phyloP scores from a whole-genome alignment of 2,797 vertebrate genomes.

The Serranus cabrilla region DNA sequence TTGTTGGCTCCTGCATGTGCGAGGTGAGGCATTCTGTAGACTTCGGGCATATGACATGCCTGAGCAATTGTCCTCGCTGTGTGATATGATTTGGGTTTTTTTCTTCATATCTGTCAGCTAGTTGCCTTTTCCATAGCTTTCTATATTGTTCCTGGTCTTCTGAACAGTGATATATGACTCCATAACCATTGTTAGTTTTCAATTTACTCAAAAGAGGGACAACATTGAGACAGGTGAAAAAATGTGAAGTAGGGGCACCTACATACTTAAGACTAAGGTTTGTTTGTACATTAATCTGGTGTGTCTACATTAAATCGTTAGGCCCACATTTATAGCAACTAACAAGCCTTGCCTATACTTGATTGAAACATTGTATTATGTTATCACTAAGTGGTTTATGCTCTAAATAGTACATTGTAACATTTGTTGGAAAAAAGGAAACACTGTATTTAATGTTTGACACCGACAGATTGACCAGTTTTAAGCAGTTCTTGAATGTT shows the following conservation, averaged over 20 bases:
- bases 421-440: neutral
- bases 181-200: neutral
- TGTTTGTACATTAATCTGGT: neutral
- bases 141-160: neutral
- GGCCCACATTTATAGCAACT: neutral
- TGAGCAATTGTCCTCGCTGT: neutral
- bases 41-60: conserved; percentile 26
- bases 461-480: neutral
- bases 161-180: neutral
- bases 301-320: neutral
- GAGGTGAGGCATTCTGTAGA: conserved; percentile 20
- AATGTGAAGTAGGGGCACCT: neutral
- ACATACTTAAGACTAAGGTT: neutral
- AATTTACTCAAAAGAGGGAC: neutral
- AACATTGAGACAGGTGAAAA: neutral
- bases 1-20: conserved; percentile 16
- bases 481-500: neutral
- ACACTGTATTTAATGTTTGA: conserved; percentile 1
- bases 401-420: neutral
- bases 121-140: neutral
- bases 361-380: neutral
- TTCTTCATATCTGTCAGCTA: neutral
- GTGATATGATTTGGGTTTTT: conserved; percentile 2
- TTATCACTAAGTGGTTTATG: neutral
- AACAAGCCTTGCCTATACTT: neutral